Base-by-base conservation (phyloP, 2,888 invertebrate genomes). In the Pseudoips prasinana region DNA sequence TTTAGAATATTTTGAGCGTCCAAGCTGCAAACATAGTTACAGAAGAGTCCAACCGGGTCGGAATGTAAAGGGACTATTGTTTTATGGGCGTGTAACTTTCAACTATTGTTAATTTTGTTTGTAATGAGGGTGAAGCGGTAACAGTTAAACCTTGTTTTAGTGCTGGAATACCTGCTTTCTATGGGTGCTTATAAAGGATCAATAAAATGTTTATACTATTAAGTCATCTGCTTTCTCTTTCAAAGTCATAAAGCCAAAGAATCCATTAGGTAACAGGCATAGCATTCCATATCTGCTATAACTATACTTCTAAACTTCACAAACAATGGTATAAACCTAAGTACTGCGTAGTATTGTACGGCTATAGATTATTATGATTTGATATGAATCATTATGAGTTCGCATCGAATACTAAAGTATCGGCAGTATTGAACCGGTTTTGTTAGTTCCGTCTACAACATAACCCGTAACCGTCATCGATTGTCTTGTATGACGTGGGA, bases 1-100 rank as follows among this genome's bases (percentile, higher is more conserved):
- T 58, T 60, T 61, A 58, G 67, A 78, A 78, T n/a, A n/a, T 72
- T 68, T 77, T 78, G 73, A 81, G 80, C 54, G 73, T 74, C 68
- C 67, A 64, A 73, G 69, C 62, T 65, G 61, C 58, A 63, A 65
- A 60, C 62, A 64, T 64, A 57, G 64, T 68, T 55, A 56, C 41
- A 58, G 67, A 67, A 64, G 54, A 58, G 63, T 61, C 58, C 38
- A 57, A 58, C 59, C 63, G 62, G 64, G 49, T 60, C 60, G 50
- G 45, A 55, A 44, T 48, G 62, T 66, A 64, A 43, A 33, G 22
- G 23, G 35, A 55, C 67, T 68, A 71, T 81, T 80, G 78, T 80
- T 78, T 80, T 78, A 79, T 76, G 70, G 73, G 69, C 64, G 71
- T 68, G 47, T 66, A 64, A 64, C 53, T 58, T 62, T 70, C 44